phyloP scores from a whole-genome alignment of 2,888 invertebrate species.

The Phalangium opilio region DNA sequence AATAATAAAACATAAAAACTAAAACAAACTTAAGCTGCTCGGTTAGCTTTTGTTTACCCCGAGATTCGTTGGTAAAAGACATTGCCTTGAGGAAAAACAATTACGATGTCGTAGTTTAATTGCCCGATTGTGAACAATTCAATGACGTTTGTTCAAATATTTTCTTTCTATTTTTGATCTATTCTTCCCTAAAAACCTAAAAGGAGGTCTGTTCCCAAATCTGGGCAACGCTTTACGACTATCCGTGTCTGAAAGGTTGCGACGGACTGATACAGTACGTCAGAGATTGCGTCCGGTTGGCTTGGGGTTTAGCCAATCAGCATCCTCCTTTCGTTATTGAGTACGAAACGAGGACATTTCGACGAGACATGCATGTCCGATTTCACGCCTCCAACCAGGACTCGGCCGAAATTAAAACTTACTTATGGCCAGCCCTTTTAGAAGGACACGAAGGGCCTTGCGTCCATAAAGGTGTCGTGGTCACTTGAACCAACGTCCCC shows the following conservation, averaged over 20 bases:
- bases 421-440: constrained; percentile 73
- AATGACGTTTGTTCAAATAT: too few species aligned
- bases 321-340: constrained; percentile 32
- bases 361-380: constrained; percentile 59
- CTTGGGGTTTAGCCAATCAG: constrained; percentile 71
- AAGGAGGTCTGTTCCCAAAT: constrained; percentile 53
- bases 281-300: constrained; percentile 62
- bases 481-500: constrained; percentile 37
- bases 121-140: too few species aligned
- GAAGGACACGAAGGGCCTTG: constrained; percentile 49
- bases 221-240: constrained; percentile 78
- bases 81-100: too few species aligned
- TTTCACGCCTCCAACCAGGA: constrained; percentile 59
- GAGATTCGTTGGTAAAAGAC: too few species aligned
- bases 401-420: constrained; percentile 57
- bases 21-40: too few species aligned
- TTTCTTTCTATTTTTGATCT: too few species aligned
- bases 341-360: constrained; percentile 43
- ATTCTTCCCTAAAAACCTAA: too few species aligned
- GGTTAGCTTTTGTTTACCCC: too few species aligned
- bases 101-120: too few species aligned
- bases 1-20: too few species aligned
- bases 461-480: constrained; percentile 69
- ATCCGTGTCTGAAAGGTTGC: constrained; percentile 69
- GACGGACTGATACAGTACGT: constrained; percentile 62